These are phyloP conservation scores for Trichomalopsis sarcophagae DNA, from an alignment of 1,140 invertebrate genomes.

Conservation along the genomic window DNA sequence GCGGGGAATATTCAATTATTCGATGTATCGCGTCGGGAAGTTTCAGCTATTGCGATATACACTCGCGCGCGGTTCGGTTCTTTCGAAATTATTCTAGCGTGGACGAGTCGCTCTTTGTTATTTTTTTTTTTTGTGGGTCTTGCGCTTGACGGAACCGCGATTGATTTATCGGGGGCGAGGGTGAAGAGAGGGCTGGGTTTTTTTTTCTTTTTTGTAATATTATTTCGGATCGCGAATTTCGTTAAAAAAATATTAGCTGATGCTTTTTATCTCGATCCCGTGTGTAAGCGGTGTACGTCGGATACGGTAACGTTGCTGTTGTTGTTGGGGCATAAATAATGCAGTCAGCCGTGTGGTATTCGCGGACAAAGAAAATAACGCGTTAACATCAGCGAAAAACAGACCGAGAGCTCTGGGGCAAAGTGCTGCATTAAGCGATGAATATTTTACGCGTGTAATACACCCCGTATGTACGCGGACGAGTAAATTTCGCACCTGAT, in stretches of 20 bases:
- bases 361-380: not conserved
- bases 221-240: not conserved
- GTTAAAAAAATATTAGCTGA: not conserved
- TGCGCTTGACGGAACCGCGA: not conserved
- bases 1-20: slow-evolving; percentile 47
- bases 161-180: not conserved
- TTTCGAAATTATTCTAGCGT: slow-evolving; percentile 8
- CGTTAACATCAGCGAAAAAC: not conserved
- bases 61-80: not conserved
- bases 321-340: too few species aligned
- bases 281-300: not conserved
- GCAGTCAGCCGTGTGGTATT: too few species aligned
- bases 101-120: not conserved
- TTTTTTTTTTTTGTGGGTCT: not conserved
- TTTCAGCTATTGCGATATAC: slow-evolving; percentile 12
- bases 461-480: not conserved
- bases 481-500: not conserved
- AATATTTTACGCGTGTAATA: slow-evolving; percentile 1
- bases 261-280: not conserved
- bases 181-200: not conserved
- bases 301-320: not conserved
- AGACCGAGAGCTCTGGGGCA: not conserved
- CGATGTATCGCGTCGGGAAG: slow-evolving; percentile 18
- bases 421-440: slow-evolving; percentile 4
- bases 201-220: not conserved